Base-by-base conservation (phyloP, 2,888 invertebrate genomes). In the Drosophila imparisetae region DNA sequence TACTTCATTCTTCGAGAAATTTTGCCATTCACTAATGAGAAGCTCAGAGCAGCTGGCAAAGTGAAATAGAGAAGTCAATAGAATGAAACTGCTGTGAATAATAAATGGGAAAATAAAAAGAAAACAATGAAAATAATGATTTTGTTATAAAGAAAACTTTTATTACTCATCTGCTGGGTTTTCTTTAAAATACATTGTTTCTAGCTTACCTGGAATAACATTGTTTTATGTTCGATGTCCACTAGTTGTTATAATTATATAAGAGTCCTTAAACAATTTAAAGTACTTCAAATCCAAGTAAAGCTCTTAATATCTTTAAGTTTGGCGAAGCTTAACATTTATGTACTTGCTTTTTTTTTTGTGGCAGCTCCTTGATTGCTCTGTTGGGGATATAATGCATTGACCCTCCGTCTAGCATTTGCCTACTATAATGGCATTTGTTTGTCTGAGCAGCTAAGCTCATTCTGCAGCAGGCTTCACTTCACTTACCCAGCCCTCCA, bases 391-490 rank as follows among this genome's bases (percentile, higher is more conserved):
- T 36, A 67, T 21, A 65, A 62, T 30, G 36, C 61, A 61, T 65
- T 70, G 55, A 75, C 48, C 52, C 49, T 29, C 2, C 7, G 71
- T 53, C 71, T 63, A 53, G 45, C 30, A 52, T 54, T 53, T 53
- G 63, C 72, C 55, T 24, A 64, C 21, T 27, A 27, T 58, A 67
- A 65, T 63, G 45, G 64, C 58, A 63, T 61, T 71, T 78, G 29
- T 63, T 60, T 78, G 57, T 62, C 72, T 55, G 58, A n/a, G 60
- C 48, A 18, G 57, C 34, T 71, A 32, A 55, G 57, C 60, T 67
- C 55, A 57, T 60, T 65, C 65, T 18, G 32, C 45, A 72, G 27
- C 53, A 27, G 38, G 55, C 68, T 42, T 34, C 18, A 53, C 61
- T 55, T 36, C 18, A 52, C 45, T 45, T 45, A 24, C 53, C 24